phyloP scores from a whole-genome alignment of 2,888 invertebrate genomes.

The Drepanosiphum platanoidis region DNA sequence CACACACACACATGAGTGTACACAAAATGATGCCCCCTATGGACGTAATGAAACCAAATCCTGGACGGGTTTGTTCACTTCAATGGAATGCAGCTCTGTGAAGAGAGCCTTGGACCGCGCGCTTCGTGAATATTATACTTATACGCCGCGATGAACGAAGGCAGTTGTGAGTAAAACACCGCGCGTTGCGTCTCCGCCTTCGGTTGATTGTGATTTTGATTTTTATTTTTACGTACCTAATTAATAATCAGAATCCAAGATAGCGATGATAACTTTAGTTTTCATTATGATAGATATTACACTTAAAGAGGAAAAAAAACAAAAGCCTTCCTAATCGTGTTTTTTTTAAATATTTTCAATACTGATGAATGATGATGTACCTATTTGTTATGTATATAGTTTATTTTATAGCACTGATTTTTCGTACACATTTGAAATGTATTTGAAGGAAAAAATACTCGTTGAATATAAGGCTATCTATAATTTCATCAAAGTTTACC shows the following conservation, averaged over 20 bases:
- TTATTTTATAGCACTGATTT: too few species aligned
- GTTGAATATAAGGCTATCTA: too few species aligned
- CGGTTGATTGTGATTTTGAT: conserved; percentile 7
- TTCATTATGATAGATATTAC: not conserved
- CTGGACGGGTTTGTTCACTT: conserved; percentile 60
- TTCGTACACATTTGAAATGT: too few species aligned
- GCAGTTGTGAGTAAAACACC: conserved; percentile 12
- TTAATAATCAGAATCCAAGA: not conserved
- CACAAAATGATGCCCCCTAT: conserved; percentile 56
- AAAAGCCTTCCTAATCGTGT: not conserved
- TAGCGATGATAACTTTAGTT: not conserved
- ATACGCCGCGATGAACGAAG: not conserved
- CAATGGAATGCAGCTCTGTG: conserved; percentile 55
- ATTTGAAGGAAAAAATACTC: too few species aligned
- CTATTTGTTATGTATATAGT: too few species aligned
- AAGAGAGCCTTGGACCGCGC: conserved; percentile 6
- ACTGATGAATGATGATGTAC: not conserved
- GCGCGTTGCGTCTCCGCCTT: not conserved
- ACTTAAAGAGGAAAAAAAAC: not conserved
- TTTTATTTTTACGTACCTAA: not conserved
- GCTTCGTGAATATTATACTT: conserved; percentile 14
- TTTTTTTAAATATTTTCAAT: too few species aligned
- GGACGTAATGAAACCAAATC: conserved; percentile 57
- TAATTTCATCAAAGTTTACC: too few species aligned
- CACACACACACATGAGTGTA: not conserved